These are phyloP conservation scores for Ochropleura plecta DNA, from an alignment of 2,888 invertebrate species.

Conservation along the genomic window DNA sequence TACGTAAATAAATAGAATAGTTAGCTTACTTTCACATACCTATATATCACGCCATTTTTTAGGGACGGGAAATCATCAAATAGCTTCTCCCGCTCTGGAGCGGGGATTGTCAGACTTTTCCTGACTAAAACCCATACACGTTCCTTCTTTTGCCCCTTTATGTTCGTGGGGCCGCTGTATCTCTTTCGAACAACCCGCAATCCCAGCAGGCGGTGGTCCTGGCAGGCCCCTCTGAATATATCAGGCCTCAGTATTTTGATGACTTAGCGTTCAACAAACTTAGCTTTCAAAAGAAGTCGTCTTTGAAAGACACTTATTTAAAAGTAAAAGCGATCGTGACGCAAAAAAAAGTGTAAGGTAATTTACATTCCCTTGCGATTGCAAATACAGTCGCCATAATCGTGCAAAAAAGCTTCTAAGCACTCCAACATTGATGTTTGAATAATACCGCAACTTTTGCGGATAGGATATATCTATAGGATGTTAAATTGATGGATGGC, in stretches of 20 bases:
- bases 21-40: not conserved
- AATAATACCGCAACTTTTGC: not conserved
- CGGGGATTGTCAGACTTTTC: too few species aligned
- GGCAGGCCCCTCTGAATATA: too few species aligned
- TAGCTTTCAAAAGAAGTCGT: not conserved
- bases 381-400: constrained; percentile 27
- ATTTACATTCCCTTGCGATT: constrained; percentile 22
- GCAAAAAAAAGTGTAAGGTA: constrained; percentile 6
- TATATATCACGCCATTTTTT: not conserved
- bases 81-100: too few species aligned
- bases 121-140: too few species aligned
- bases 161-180: too few species aligned
- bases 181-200: too few species aligned
- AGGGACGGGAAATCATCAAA: too few species aligned
- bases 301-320: not conserved
- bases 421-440: constrained; percentile 16
- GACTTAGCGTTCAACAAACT: not conserved
- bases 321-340: constrained; percentile 16
- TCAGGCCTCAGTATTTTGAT: not conserved
- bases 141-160: too few species aligned
- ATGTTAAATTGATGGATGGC: not conserved
- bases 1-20: not conserved
- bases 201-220: too few species aligned
- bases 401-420: constrained; percentile 27
- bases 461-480: constrained; percentile 1